phyloP scores from a whole-genome alignment of 37 sponge, comb jelly and placozoan genomes.

The Haliclona indistincta region DNA sequence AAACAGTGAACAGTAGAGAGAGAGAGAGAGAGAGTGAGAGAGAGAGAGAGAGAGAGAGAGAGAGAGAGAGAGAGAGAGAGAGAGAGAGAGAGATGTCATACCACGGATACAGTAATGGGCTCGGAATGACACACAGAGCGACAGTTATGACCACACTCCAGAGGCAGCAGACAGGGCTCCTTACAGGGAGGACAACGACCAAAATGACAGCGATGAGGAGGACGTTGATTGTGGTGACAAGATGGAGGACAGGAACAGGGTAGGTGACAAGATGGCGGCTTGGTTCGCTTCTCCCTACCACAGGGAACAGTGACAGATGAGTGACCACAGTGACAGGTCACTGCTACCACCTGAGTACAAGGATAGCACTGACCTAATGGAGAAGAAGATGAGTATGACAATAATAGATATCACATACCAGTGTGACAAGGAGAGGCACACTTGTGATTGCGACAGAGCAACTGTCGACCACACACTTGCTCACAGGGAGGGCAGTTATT shows the following conservation, averaged over 20 bases:
- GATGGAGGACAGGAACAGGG: slow-evolving; percentile 70
- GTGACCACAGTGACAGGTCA: slow-evolving; percentile 76
- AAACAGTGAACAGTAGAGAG: background rate
- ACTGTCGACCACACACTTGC: slow-evolving; percentile 66
- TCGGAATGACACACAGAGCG: slow-evolving; percentile 57
- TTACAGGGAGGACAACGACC: slow-evolving; percentile 81
- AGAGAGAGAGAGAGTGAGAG: slow-evolving; percentile 2
- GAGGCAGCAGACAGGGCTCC: slow-evolving; percentile 49
- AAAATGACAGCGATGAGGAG: slow-evolving; percentile 82
- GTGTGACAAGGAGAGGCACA: slow-evolving; percentile 85
- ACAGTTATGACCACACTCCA: slow-evolving; percentile 77
- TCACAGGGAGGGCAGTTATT: slow-evolving; percentile 89
- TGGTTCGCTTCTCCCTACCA: slow-evolving; percentile 60
- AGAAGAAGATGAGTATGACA: background rate
- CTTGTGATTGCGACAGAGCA: slow-evolving; percentile 88
- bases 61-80: slow-evolving; percentile 2
- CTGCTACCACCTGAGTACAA: slow-evolving; percentile 61
- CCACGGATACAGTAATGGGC: no score
- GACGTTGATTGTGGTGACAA: slow-evolving; percentile 58
- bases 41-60: background rate
- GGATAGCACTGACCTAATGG: slow-evolving; percentile 90
- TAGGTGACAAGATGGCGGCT: slow-evolving; percentile 75
- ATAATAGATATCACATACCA: slow-evolving; percentile 28
- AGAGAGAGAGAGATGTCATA: background rate
- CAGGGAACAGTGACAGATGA: slow-evolving; percentile 76